These are phyloP conservation scores for Dasyurus viverrinus DNA, from an alignment of 2,113 vertebrate genomes.

Conservation along the genomic window DNA sequence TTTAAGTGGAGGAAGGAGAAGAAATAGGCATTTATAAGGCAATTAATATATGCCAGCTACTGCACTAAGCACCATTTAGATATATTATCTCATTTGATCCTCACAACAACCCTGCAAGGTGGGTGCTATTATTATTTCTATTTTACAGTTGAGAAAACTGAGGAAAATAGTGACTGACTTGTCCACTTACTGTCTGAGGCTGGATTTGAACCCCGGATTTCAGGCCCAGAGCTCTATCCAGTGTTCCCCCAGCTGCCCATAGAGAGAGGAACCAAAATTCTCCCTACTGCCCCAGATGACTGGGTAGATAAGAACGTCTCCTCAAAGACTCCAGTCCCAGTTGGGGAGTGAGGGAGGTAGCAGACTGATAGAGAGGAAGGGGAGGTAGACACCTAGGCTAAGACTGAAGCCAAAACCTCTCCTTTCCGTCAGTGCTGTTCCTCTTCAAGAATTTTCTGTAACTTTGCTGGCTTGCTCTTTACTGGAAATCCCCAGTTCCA, in stretches of 20 bases:
- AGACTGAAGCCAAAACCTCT: not conserved
- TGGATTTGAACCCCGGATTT: not conserved
- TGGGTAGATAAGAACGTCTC: not conserved
- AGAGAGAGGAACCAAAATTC: not conserved
- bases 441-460: not conserved
- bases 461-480: not conserved
- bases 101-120: not conserved
- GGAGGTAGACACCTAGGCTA: not conserved
- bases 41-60: not conserved
- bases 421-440: not conserved
- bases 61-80: not conserved
- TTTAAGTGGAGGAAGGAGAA: not conserved
- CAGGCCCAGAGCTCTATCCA: not conserved
- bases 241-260: not conserved
- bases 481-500: not conserved
- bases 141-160: not conserved
- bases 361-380: no score
- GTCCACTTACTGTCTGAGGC: not conserved
- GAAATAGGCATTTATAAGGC: not conserved
- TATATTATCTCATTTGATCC: not conserved
- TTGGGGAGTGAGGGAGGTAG: not conserved
- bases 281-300: not conserved
- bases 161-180: not conserved
- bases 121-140: not conserved
- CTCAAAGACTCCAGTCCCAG: not conserved